A percentile compares a stretch with the other conserved stretches of the same genome.
phyloP scores from a whole-genome alignment of 2,113 vertebrate species.

The Plecturocebus donacophilus region DNA sequence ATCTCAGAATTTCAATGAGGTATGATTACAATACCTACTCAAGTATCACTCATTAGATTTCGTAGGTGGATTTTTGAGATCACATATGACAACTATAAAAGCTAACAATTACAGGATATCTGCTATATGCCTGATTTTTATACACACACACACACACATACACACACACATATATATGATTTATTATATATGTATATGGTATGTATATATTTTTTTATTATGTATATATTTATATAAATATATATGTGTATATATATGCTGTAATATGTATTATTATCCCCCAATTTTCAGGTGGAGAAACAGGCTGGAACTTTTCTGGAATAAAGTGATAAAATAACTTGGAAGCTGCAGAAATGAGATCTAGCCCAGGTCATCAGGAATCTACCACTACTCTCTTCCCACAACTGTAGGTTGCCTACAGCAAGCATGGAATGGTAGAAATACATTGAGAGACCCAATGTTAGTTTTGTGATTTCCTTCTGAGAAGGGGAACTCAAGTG shows the following conservation, averaged over 20 bases:
- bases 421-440: background rate
- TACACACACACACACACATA: no score
- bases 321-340: background rate
- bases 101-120: background rate
- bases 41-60: background rate
- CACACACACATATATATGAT: no score
- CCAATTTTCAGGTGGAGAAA: conserved; percentile 20
- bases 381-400: background rate
- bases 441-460: background rate
- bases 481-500: background rate
- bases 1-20: background rate
- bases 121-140: background rate
- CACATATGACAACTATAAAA: background rate
- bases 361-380: background rate
- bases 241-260: background rate
- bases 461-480: background rate
- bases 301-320: background rate
- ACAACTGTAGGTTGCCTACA: background rate
- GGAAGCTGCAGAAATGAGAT: background rate
- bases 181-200: no score
- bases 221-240: no score
- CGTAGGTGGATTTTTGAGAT: background rate
- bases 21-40: background rate
- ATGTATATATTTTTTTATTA: no score
- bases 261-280: background rate